Conservation (phyloP, 2,797 vertebrate genomes). For the Pangasius djambal region DNA sequence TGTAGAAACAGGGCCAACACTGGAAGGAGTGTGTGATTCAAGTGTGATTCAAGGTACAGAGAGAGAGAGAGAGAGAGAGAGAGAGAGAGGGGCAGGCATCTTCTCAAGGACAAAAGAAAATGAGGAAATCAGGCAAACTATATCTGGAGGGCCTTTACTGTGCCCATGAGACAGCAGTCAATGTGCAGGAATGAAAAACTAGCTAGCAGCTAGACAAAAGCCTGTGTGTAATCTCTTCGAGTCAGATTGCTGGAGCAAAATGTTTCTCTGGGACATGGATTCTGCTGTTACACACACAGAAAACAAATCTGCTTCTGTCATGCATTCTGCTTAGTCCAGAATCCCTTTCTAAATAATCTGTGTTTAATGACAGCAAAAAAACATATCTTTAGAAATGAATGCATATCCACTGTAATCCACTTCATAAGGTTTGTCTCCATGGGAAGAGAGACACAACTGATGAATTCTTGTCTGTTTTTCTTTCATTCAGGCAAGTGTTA, state of each 20-base stretch:
- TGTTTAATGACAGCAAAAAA: neutral
- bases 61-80: constrained; percentile 3
- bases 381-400: neutral
- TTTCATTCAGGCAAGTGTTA: neutral
- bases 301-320: constrained; percentile 62
- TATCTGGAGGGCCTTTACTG: constrained; percentile 56
- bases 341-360: neutral
- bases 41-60: neutral
- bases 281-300: constrained; percentile 60
- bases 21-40: neutral
- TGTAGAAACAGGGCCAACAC: constrained; percentile 39
- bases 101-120: constrained; percentile 67
- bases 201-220: neutral
- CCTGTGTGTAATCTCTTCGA: constrained; percentile 11
- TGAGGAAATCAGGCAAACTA: constrained; percentile 46
- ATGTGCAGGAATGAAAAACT: constrained; percentile 20
- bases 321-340: constrained; percentile 31
- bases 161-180: constrained; percentile 53
- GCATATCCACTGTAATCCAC: neutral
- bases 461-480: neutral
- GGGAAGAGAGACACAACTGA: neutral
- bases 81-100: constrained; percentile 27
- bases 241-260: neutral
- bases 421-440: neutral
- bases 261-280: constrained; percentile 27